Evolutionary conservation across 1,140 invertebrate species (phyloP).

Genomic region (Sinonovacula constricta): DNA sequence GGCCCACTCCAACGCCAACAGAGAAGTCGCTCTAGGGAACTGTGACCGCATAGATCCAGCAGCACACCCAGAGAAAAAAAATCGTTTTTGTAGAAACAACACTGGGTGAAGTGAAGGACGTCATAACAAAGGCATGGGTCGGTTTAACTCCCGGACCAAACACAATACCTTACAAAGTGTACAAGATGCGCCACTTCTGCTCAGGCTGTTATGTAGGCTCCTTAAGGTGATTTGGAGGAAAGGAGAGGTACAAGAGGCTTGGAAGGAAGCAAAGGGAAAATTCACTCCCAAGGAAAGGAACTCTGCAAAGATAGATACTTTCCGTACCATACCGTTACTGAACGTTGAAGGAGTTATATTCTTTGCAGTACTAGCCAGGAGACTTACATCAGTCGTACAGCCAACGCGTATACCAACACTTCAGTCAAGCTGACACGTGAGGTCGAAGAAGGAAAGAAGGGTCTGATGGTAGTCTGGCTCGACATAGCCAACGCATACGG

Average conservation of each 20-base stretch:
- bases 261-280: neutral
- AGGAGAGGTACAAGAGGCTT: neutral
- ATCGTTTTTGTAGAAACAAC: neutral
- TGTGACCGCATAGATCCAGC: too few species aligned
- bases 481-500: slow-evolving; percentile 13
- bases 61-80: too few species aligned
- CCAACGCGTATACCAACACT: slow-evolving; percentile 32
- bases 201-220: slow-evolving; percentile 3
- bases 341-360: slow-evolving; percentile 2
- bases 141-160: slow-evolving; percentile 20
- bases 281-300: slow-evolving; percentile 16
- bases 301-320: neutral
- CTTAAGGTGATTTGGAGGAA: slow-evolving; percentile 16
- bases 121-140: slow-evolving; percentile 14
- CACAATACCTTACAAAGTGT: slow-evolving; percentile 18
- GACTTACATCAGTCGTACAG: slow-evolving; percentile 22
- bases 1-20: too few species aligned
- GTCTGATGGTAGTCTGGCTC: slow-evolving; percentile 36
- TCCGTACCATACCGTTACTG: slow-evolving; percentile 12
- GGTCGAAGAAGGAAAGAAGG: slow-evolving; percentile 16
- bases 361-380: neutral
- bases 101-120: slow-evolving; percentile 7
- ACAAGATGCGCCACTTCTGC: neutral
- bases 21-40: too few species aligned
- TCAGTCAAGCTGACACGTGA: slow-evolving; percentile 20